Conservation (phyloP, 2,797 vertebrate species). For the Pangasius mekongensis region DNA sequence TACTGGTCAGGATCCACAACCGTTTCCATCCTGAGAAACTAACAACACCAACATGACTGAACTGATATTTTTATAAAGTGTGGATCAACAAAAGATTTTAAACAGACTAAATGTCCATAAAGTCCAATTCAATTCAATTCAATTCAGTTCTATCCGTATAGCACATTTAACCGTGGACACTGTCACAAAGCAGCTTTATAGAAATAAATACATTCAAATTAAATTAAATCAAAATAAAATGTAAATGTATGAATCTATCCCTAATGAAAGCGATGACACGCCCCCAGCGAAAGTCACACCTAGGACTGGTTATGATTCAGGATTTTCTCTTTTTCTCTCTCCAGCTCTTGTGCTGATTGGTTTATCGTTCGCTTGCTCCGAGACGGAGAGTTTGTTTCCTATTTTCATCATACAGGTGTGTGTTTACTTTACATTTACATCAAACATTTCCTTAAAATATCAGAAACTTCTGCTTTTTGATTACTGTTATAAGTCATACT, state of each 20-base stretch:
- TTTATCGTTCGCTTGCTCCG: conserved; percentile 41
- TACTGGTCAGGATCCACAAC: no score
- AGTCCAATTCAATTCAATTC: no score
- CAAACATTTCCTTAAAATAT: not conserved
- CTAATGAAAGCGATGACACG: not conserved
- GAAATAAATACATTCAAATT: no score
- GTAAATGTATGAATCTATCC: not conserved
- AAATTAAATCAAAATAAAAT: not conserved
- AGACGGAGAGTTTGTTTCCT: conserved; percentile 26
- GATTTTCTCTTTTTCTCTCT: conserved; percentile 1
- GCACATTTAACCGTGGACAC: no score
- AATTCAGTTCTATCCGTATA: no score
- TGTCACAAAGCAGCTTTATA: no score
- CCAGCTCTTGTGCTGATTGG: conserved; percentile 47
- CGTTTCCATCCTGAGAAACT: no score
- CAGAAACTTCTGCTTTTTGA: not conserved
- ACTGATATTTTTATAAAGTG: not conserved
- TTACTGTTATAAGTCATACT: not conserved
- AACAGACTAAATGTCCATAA: no score
- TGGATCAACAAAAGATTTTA: no score
- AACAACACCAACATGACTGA: not conserved
- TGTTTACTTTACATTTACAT: not conserved
- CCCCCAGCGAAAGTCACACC: not conserved
- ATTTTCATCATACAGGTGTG: conserved; percentile 56
- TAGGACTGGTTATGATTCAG: not conserved